Percentiles rank a stretch among this genome's conserved stretches.
Evolutionary conservation across 2,113 vertebrate genomes (phyloP).

Genomic region (Gallinago undulata): DNA sequence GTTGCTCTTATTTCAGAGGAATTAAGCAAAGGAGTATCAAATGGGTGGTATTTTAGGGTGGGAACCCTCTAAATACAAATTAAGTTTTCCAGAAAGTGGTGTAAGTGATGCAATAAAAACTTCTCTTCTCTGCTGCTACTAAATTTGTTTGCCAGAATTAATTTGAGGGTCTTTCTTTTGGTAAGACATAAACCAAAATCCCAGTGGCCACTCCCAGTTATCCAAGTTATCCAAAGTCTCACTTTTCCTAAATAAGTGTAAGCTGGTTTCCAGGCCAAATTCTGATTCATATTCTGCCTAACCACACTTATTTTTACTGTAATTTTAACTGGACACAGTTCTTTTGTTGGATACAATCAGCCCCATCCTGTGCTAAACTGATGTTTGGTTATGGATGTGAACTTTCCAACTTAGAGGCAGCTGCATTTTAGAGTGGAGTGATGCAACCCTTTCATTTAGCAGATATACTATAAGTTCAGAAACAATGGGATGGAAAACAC

Average conservation of each 20-base stretch:
- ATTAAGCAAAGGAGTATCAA: neutral
- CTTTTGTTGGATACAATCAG: neutral
- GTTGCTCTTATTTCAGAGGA: neutral
- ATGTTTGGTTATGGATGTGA: neutral
- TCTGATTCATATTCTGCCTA: constrained; percentile 56
- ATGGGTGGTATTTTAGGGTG: neutral
- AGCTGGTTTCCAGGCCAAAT: constrained; percentile 18
- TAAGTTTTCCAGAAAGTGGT: neutral
- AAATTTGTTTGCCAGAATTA: neutral
- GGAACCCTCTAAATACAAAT: neutral
- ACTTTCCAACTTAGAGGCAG: neutral
- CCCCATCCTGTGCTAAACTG: neutral
- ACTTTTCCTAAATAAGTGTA: neutral
- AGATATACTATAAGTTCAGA: neutral
- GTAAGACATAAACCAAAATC: neutral
- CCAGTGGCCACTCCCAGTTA: neutral
- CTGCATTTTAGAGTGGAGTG: neutral
- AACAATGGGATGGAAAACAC: neutral
- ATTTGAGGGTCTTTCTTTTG: neutral
- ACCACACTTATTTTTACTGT: constrained; percentile 39
- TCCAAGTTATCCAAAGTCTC: neutral
- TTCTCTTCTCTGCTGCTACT: neutral
- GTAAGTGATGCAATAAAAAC: neutral
- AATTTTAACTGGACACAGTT: constrained; percentile 25
- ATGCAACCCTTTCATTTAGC: neutral